Percentiles rank a stretch among this genome's conserved stretches.
phyloP scores from a whole-genome alignment of 2,888 invertebrate genomes.

The Oasisia sp. region DNA sequence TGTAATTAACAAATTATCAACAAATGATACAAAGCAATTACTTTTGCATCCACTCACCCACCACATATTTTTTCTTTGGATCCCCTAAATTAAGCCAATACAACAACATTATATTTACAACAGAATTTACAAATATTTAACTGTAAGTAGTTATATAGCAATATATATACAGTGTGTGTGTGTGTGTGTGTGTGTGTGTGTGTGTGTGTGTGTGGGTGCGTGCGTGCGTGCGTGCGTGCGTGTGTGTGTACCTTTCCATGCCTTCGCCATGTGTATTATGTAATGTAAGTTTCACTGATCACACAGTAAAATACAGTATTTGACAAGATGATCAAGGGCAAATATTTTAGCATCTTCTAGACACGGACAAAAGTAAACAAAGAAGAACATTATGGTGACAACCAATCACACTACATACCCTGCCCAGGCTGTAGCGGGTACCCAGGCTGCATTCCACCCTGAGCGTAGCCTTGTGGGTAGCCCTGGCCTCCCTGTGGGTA shows the following conservation, averaged over 20 bases:
- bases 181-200: no score
- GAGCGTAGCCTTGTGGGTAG: neutral
- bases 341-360: neutral
- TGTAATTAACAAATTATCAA: neutral
- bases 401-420: neutral
- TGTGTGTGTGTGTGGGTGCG: no score
- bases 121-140: neutral
- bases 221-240: no score
- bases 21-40: neutral
- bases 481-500: neutral
- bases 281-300: neutral
- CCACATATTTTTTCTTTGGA: neutral
- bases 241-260: no score
- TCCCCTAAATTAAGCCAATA: neutral
- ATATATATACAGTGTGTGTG: no score
- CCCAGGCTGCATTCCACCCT: neutral
- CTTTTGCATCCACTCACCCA: neutral
- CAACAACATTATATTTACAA: neutral
- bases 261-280: neutral
- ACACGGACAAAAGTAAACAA: neutral
- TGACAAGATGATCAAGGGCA: neutral
- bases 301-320: neutral
- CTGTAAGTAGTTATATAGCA: neutral
- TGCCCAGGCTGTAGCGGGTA: neutral
- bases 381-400: neutral